These are phyloP conservation scores for Lepeophtheirus nordmannii DNA, from an alignment of 2,888 invertebrate species.

Conservation along the genomic window DNA sequence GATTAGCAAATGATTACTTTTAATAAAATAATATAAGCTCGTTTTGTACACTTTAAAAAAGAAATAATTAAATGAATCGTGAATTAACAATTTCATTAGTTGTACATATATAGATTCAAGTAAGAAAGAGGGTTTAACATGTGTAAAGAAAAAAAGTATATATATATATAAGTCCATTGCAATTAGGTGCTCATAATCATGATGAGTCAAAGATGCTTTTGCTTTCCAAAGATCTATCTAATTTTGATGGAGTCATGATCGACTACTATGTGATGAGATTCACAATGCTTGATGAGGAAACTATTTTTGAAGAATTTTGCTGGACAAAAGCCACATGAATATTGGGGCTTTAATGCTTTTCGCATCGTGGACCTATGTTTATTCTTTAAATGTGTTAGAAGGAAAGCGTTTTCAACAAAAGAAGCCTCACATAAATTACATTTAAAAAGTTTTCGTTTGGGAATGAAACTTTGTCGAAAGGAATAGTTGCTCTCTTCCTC, in stretches of 20 bases:
- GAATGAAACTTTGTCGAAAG: neutral
- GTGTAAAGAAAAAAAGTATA: too few relatives aligned
- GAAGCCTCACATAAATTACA: slow-evolving; percentile 16
- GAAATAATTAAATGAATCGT: neutral
- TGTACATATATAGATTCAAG: too few relatives aligned
- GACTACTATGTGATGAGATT: slow-evolving; percentile 29
- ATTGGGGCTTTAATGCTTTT: slow-evolving; percentile 29
- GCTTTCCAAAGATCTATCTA: neutral
- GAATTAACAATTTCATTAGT: too few relatives aligned
- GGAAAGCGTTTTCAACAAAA: slow-evolving; percentile 13
- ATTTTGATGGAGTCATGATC: slow-evolving; percentile 2
- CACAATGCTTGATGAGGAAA: slow-evolving; percentile 30
- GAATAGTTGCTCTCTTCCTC: slow-evolving; percentile 7
- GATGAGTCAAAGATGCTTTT: too few relatives aligned
- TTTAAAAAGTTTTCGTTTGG: slow-evolving; percentile 12
- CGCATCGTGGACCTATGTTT: slow-evolving; percentile 17
- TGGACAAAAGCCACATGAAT: slow-evolving; percentile 31
- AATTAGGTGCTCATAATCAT: neutral
- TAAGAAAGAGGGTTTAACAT: too few relatives aligned
- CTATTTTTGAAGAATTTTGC: slow-evolving; percentile 32
- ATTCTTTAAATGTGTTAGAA: slow-evolving; percentile 20
- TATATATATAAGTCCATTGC: too few relatives aligned
- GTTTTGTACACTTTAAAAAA: neutral
- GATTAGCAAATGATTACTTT: neutral
- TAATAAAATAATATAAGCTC: slow-evolving; percentile 11